A percentile compares a stretch with the other conserved stretches of the same genome.
phyloP scores from a whole-genome alignment of 2,888 invertebrate species.

The Hetaerina titia region DNA sequence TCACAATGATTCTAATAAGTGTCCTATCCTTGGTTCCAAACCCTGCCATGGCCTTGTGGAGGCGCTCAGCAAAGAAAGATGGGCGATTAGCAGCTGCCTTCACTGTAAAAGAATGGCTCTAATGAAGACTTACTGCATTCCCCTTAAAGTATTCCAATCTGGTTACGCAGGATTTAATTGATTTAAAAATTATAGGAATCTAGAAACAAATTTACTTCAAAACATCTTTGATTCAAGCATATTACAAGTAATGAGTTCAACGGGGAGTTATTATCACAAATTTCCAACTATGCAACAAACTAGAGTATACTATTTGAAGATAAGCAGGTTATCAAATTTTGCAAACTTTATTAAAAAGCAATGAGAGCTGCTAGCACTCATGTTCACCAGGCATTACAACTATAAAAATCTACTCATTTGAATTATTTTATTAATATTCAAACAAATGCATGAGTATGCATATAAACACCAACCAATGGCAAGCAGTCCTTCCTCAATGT shows the following conservation, averaged over 20 bases:
- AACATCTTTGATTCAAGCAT: not conserved
- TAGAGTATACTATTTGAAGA: not conserved
- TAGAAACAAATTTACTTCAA: constrained; percentile 54
- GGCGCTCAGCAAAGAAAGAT: constrained; percentile 90
- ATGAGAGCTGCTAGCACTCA: not conserved
- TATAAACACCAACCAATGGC: constrained; percentile 75
- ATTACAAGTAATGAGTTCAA: not conserved
- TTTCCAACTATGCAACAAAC: not conserved
- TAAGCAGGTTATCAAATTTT: no score
- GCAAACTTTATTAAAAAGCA: not conserved
- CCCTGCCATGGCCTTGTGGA: constrained; percentile 94
- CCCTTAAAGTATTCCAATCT: no score
- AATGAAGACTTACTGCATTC: no score
- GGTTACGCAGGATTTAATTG: no score
- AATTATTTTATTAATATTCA: no score
- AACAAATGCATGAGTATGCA: not conserved
- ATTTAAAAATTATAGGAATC: no score
- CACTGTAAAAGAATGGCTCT: constrained; percentile 78
- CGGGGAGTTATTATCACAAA: not conserved
- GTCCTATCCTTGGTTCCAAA: constrained; percentile 92
- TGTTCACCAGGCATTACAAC: no score
- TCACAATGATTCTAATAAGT: constrained; percentile 90
- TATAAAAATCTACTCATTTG: no score
- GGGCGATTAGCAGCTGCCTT: constrained; percentile 89
- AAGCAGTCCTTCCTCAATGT: constrained; percentile 76